Conservation (phyloP, 2,113 vertebrate genomes). For the Peucedramus taeniatus region DNA sequence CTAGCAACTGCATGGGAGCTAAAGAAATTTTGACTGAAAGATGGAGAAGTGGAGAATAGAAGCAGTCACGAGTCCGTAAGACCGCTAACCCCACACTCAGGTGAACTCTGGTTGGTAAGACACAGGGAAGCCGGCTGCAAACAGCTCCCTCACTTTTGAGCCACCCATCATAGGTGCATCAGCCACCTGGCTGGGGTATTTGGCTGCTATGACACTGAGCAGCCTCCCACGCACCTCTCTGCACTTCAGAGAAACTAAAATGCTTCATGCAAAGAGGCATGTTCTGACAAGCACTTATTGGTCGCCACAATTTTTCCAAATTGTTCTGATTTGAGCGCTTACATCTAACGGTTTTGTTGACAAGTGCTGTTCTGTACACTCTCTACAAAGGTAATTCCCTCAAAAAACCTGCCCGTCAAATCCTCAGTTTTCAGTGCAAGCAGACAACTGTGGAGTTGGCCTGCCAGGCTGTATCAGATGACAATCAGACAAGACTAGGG, state of each 20-base stretch:
- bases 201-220: fast-evolving
- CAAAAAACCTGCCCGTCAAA: not conserved
- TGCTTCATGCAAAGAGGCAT: fast-evolving
- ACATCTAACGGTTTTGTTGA: not conserved
- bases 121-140: fast-evolving
- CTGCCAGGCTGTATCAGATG: not conserved
- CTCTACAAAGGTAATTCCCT: not conserved
- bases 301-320: not conserved
- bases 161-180: fast-evolving
- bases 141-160: not conserved
- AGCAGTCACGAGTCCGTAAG: fast-evolving
- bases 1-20: not conserved
- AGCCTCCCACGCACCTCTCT: not conserved
- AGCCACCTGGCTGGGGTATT: fast-evolving
- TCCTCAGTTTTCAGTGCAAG: not conserved
- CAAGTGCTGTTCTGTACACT: not conserved
- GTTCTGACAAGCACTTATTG: not conserved
- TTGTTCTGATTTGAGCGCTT: not conserved
- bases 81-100: fast-evolving
- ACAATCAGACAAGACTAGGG: not conserved
- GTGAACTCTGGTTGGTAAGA: not conserved
- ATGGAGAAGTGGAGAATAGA: not conserved
- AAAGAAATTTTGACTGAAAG: not conserved
- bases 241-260: not conserved
- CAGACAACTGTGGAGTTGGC: fast-evolving